phyloP scores from a whole-genome alignment of 2,888 invertebrate genomes.

The Helobdella robusta region DNA sequence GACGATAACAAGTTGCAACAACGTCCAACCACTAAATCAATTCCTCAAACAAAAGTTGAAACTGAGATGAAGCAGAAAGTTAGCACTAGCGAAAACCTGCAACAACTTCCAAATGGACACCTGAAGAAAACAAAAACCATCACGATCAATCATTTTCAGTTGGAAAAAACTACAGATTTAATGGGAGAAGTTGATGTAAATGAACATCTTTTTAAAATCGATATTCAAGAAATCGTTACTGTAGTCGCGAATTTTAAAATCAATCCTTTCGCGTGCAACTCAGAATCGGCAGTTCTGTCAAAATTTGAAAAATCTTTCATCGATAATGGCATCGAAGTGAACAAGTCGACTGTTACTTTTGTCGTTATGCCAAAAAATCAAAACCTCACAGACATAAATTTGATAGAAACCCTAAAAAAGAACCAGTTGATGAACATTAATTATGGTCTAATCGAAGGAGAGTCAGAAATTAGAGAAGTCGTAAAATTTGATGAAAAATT shows the following conservation, averaged over 20 bases:
- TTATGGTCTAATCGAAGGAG: no score
- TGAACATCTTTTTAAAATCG: constrained; percentile 11
- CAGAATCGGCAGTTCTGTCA: background rate
- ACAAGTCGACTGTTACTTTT: constrained; percentile 5
- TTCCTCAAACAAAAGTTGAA: background rate
- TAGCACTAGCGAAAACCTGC: constrained; percentile 7
- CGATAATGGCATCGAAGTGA: background rate
- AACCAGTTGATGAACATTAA: no score
- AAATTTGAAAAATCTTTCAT: background rate
- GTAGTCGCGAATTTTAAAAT: background rate
- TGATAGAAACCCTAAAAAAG: no score
- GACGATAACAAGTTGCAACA: background rate
- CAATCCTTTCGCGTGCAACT: constrained; percentile 12
- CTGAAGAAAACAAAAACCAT: constrained; percentile 5
- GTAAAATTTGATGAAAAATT: background rate
- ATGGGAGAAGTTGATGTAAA: background rate
- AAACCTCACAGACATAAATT: no score
- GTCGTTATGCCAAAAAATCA: no score
- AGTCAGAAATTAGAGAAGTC: background rate
- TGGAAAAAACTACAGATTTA: background rate
- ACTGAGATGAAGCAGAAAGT: constrained; percentile 16
- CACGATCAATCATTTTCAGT: background rate
- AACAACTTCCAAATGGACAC: constrained; percentile 10
- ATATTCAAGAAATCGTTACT: constrained; percentile 4
- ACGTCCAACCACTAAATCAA: background rate